Conservation (phyloP, 2,888 invertebrate species). For the Norana najaformis region DNA sequence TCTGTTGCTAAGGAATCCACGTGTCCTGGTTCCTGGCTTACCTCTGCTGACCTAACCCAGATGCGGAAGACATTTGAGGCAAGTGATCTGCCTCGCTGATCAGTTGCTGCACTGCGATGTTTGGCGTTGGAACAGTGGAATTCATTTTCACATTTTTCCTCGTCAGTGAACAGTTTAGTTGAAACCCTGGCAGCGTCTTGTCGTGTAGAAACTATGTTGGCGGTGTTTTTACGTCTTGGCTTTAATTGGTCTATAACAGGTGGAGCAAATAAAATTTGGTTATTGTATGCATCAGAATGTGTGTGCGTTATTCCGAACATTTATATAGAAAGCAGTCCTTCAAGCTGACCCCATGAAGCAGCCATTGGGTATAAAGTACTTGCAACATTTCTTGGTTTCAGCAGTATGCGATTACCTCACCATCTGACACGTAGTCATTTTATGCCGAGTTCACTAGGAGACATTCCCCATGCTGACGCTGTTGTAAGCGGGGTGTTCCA, state of each 20-base stretch:
- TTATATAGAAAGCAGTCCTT: not conserved
- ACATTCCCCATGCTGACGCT: no score
- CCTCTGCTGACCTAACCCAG: not conserved
- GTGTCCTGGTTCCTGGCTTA: not conserved
- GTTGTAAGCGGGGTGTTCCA: no score
- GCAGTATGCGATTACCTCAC: no score
- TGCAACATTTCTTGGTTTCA: not conserved
- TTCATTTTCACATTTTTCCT: not conserved
- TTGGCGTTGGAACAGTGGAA: not conserved
- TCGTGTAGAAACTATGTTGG: not conserved
- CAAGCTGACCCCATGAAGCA: not conserved
- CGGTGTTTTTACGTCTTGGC: not conserved
- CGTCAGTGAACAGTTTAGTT: not conserved
- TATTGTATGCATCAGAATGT: not conserved
- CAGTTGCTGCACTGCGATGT: not conserved
- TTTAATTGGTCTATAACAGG: not conserved
- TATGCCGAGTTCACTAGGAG: no score
- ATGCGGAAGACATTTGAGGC: not conserved
- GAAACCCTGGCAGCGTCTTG: not conserved
- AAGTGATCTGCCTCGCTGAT: not conserved
- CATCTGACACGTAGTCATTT: no score
- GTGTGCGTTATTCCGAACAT: not conserved
- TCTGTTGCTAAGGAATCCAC: constrained; percentile 7
- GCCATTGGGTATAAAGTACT: not conserved
- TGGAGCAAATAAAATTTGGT: constrained; percentile 5